Evolutionary conservation across 1,140 invertebrate genomes (phyloP).

Genomic region (Rhopalosiphum padi): DNA sequence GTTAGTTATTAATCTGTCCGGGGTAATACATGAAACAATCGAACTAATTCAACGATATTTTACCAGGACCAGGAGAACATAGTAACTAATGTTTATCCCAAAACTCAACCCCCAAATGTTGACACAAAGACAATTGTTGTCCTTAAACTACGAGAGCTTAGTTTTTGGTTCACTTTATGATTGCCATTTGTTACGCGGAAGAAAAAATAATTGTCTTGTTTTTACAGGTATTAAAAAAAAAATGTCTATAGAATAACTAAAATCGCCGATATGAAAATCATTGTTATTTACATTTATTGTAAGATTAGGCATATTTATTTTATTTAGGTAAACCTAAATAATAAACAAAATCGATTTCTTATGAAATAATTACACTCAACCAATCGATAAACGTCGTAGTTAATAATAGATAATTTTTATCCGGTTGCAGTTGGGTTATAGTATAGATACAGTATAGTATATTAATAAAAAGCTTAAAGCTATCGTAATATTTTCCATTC

Average conservation of each 20-base stretch:
- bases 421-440: not conserved
- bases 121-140: not conserved
- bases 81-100: not conserved
- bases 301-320: not conserved
- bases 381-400: not conserved
- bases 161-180: not conserved
- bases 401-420: not conserved
- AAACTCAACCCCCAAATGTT: not conserved
- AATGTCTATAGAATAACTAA: not conserved
- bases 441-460: not conserved
- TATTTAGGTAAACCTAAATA: not conserved
- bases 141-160: not conserved
- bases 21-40: not conserved
- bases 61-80: not conserved
- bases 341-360: not conserved
- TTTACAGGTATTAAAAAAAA: not conserved
- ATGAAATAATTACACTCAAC: not conserved
- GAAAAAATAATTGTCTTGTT: not conserved
- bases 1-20: not conserved
- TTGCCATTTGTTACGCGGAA: not conserved
- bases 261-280: not conserved
- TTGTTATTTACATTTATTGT: too few species aligned
- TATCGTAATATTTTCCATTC: not conserved
- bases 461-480: not conserved
- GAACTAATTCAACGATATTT: not conserved